Evolutionary conservation across 2,797 vertebrate species (phyloP), one percentile per base, ranked within the genome.

Genomic region (Acrossocheilus wenchowensis): DNA sequence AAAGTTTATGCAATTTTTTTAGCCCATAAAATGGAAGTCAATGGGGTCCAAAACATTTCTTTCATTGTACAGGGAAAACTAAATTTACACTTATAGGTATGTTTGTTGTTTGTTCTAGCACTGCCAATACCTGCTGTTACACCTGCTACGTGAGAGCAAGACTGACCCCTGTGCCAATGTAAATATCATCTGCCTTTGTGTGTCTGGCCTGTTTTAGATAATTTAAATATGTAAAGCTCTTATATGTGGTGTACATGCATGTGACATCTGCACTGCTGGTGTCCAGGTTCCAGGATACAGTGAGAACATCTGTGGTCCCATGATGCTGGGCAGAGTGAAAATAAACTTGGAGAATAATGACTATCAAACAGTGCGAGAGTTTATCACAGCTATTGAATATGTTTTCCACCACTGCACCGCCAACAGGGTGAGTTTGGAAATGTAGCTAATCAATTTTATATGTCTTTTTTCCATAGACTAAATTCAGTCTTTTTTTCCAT

Each of bases 281-380:
- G 17, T 66, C n/a, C 43, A 81, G 78, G 45, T 68, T 68, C 15
- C 45, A 30, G 45, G 21, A 81, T 0, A 17, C 45, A 45, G 15
- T 68, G 43, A 81, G 11, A 48, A 30, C 7, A 43, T 39, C 2
- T 41, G 15, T 75, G 15, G 80, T 11, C 88, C 88, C n/a, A 89
- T 90, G 85, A 90, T 87, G 90, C 52, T 90, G 57, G 72, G 89
- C 57, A 84, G 57, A 83, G 85, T 91, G 26, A 80, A 64, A 36
- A 17, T 34, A 26, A 90, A 90, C 12, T 78, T 92, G 57, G 66
- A 85, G 36, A 57, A 68, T 3, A 68, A 82, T 0, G 3, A 30
- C 5, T 92, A 92, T 64, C 26, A 57, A 15, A 87, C 81, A 17
- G 82, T 92, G 66, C 36, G 43, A 3, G 39, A 89, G 64, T 91